Base-by-base conservation (phyloP, 1,140 invertebrate species). In the Holcopasites calliopsidis region DNA sequence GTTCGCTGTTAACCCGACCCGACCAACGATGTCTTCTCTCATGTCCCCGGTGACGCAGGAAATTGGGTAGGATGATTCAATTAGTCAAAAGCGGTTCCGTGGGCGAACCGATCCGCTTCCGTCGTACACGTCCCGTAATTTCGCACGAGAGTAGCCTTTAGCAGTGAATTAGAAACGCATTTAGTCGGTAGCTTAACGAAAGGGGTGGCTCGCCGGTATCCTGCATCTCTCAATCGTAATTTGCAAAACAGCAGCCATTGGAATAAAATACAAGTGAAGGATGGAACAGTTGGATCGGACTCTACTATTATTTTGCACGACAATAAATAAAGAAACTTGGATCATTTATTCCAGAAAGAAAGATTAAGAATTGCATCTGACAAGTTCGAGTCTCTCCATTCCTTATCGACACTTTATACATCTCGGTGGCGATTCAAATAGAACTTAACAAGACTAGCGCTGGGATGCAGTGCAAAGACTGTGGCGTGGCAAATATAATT, bases 21-120 rank as follows among this genome's bases (percentile, higher is more conserved):
- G n/a, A n/a, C 44, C 42, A 11, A 16, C 7, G 33, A 50, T 28
- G 23, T 44, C 23, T 61, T 44, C 31, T 11, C 38, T 33, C 58
- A 44, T 57, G 60, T 61, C 52, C 55, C 70, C 40, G 69, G 55
- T 72, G 73, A 83, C 72, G 60, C 50, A 66, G 73, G 82, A 79
- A 83, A 86, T 86, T 85, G 79, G 84, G 71, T 83, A 82, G 79
- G 79, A 84, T 85, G 76, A 86, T 83, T 81, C 83, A 82, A 86
- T 86, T 85, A 86, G 69, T 76, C 64, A 58, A 68, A 72, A 69
- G 66, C 69, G 64, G 23, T 54, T 61, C 52, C 61, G 73, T 82
- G 60, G 74, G 68, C 61, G 58, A 68, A 50, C n/a, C 79, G 79
- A 82, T 73, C 65, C 79, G 64, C 76, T 65, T 80, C 69, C 72